These are phyloP conservation scores for Oryctolagus cuniculus DNA, from an alignment of 2,113 vertebrate genomes.

Conservation along the genomic window DNA sequence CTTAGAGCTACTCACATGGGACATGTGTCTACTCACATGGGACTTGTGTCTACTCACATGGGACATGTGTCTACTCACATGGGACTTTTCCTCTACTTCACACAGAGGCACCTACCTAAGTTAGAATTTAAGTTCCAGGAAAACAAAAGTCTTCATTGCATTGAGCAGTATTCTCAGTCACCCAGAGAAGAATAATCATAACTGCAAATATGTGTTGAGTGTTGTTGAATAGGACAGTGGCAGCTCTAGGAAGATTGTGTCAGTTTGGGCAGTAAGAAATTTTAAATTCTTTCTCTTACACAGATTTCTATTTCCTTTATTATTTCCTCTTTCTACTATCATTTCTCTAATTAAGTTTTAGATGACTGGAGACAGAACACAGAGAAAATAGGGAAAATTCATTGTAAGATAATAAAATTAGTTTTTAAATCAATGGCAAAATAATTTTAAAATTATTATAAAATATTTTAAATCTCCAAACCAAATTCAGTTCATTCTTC, in stretches of 20 bases:
- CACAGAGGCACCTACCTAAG: not conserved
- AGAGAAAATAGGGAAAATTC: not conserved
- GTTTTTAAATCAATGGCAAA: not conserved
- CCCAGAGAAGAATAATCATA: not conserved
- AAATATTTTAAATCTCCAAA: constrained; percentile 2
- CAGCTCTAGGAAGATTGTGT: not conserved
- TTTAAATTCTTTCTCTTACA: not conserved
- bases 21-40: not conserved
- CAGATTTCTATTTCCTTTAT: not conserved
- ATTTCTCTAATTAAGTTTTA: constrained; percentile 22
- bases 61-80: not conserved
- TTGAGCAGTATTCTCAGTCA: not conserved
- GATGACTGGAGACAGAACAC: not conserved
- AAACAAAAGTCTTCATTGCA: not conserved
- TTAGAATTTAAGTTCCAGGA: not conserved
- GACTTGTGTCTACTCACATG: not conserved
- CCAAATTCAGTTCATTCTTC: not conserved
- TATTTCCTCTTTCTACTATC: not conserved
- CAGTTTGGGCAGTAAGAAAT: not conserved
- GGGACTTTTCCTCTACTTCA: not conserved
- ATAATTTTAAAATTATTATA: not conserved
- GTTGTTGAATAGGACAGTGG: not conserved
- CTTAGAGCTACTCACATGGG: too few species aligned
- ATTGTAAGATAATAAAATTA: not conserved
- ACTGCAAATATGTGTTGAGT: not conserved